Evolutionary conservation across 2,888 invertebrate species (phyloP).

Genomic region (Tipula unca): DNA sequence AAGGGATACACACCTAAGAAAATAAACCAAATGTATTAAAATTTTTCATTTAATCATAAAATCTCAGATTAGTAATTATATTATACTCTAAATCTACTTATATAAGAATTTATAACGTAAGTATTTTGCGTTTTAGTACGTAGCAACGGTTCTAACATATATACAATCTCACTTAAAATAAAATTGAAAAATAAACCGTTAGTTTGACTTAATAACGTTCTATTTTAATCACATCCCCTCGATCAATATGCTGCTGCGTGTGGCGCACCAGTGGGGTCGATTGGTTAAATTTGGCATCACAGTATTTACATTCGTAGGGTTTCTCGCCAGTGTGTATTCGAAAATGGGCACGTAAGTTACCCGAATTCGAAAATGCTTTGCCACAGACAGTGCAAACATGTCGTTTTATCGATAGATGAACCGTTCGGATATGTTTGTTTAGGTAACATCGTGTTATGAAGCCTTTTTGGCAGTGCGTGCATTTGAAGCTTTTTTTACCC

Average conservation of each 20-base stretch:
- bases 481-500: background rate
- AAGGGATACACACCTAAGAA: background rate
- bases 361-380: constrained; percentile 15
- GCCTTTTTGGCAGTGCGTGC: constrained; percentile 10
- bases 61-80: background rate
- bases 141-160: background rate
- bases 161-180: background rate
- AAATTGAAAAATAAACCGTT: background rate
- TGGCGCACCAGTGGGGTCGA: constrained; percentile 1
- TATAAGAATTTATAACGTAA: background rate
- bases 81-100: background rate
- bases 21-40: background rate
- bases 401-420: background rate
- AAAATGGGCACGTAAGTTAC: constrained; percentile 19
- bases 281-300: constrained; percentile 15
- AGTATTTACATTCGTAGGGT: constrained; percentile 18
- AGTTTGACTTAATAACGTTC: background rate
- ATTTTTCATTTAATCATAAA: background rate
- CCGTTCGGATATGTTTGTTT: constrained; percentile 21
- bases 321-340: constrained; percentile 16
- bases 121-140: background rate
- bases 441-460: constrained; percentile 16
- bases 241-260: background rate
- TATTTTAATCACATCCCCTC: background rate
- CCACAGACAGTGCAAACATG: constrained; percentile 19